phyloP scores from a whole-genome alignment of 2,888 invertebrate species.

The Rhaphigaster nebulosa region DNA sequence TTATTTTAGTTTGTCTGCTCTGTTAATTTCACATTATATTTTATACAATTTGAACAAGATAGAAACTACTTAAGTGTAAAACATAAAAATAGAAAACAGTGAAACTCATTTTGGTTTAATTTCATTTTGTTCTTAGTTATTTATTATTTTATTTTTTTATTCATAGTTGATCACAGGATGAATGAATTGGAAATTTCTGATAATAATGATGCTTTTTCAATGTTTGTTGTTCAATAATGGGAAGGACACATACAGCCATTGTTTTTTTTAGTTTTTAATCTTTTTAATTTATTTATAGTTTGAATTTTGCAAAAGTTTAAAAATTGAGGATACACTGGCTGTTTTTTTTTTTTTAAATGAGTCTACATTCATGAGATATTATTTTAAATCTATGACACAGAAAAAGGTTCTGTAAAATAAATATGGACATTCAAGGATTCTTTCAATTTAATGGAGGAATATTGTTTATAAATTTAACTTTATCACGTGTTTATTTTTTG shows the following conservation, averaged over 20 bases:
- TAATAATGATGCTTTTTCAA: background rate
- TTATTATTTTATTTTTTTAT: background rate
- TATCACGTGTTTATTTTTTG: conserved; percentile 1
- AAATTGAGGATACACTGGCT: background rate
- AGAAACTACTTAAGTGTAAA: background rate
- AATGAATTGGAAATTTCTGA: background rate
- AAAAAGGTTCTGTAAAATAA: background rate
- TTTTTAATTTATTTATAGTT: background rate
- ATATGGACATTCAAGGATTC: background rate
- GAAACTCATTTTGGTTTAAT: no score
- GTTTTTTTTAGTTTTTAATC: background rate
- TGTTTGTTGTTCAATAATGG: background rate
- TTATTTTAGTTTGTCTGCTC: background rate
- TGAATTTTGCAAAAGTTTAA: background rate
- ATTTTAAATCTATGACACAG: no score
- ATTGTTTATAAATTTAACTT: background rate
- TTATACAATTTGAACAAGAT: background rate
- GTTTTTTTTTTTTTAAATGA: background rate
- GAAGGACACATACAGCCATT: background rate
- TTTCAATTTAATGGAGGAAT: background rate
- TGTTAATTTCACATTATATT: background rate
- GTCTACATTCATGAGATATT: no score
- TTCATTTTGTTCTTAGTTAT: background rate
- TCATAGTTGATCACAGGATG: background rate
- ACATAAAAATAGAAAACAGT: background rate